Evolutionary conservation across 2,113 vertebrate genomes (phyloP), one percentile per base, ranked within the genome.

Genomic region (Chaetops frenatus): DNA sequence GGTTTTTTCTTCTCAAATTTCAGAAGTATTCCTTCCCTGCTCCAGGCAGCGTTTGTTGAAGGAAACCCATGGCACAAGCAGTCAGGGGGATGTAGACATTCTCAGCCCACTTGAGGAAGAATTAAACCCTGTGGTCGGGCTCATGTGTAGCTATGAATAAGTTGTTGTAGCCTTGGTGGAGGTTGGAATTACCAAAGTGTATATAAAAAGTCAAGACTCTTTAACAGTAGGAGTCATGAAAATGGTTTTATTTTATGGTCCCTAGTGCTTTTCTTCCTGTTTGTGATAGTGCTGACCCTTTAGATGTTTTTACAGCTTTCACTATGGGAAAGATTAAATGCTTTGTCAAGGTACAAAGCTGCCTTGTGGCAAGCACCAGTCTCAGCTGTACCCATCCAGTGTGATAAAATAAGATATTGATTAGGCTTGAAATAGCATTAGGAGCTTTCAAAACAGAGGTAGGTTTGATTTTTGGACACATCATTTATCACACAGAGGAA

Each of bases 141-240:
- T 70, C 3, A 1, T 0, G 0, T 15, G 35, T 42, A 15, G 16
- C 33, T 40, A 1, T 0, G 1, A 51, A 7, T 27, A 7, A 6
- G 1, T 38, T 23, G 11, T 6, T 61, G 48, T 45, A 62, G 25
- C 33, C 33, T 74, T 47, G 25, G 13, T 17, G 28, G 45, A 64
- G 40, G 9, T 7, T 12, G n/a, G 25, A 18, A 7, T 44, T 31
- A 23, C 6, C 15, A 11, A 72, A 69, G 8, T 12, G 1, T 10
- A 5, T 44, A 7, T 62, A 12, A 45, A 61, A 81, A 36, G 17
- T 31, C 23, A 65, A 25, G 33, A 4, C 7, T 35, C 6, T 40
- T 44, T 33, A 58, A 33, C 16, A 14, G 2, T 15, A 22, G 16
- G 80, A 81, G 11, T 31, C 2, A 23, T 5, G 2, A 12, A 81